A percentile compares a stretch with the other conserved stretches of the same genome.
phyloP scores from a whole-genome alignment of 2,113 vertebrate species.

The Hymenochirus boettgeri region DNA sequence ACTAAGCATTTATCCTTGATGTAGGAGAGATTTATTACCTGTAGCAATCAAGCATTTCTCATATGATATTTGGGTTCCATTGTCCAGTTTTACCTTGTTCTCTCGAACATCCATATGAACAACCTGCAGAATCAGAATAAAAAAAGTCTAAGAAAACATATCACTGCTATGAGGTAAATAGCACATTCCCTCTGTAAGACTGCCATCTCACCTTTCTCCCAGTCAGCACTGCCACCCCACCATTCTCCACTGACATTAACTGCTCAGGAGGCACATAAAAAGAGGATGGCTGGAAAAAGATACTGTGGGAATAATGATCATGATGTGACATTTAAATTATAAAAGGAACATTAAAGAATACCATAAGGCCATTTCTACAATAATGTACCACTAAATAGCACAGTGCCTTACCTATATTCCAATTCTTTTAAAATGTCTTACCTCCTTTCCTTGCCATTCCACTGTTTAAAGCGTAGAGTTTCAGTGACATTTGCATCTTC shows the following conservation, averaged over 20 bases:
- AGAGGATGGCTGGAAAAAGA: conserved; percentile 91
- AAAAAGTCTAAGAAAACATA: conserved; percentile 7
- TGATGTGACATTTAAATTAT: too few species aligned
- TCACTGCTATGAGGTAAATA: too few species aligned
- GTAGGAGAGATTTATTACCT: too few species aligned
- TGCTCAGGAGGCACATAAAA: conserved; percentile 84
- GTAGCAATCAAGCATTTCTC: conserved; percentile 96
- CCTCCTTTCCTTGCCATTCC: conserved; percentile 98
- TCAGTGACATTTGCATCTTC: conserved; percentile 82
- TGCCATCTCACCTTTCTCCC: conserved; percentile 75
- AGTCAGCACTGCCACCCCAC: conserved; percentile 86
- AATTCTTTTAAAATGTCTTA: conserved; percentile 43
- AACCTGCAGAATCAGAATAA: conserved; percentile 68
- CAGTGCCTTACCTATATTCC: background rate
- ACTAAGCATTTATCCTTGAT: too few species aligned
- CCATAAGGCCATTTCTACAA: too few species aligned
- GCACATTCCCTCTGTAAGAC: conserved; percentile 3
- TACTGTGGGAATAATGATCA: conserved; percentile 63
- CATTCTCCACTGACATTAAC: conserved; percentile 75
- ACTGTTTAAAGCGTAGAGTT: conserved; percentile 88
- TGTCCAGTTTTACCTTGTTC: conserved; percentile 78
- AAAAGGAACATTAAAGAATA: too few species aligned
- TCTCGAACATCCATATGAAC: conserved; percentile 92
- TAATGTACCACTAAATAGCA: too few species aligned
- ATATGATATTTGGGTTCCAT: conserved; percentile 85